A percentile compares a stretch with the other conserved stretches of the same genome.
phyloP scores from a whole-genome alignment of 1,140 invertebrate genomes.

The Formica selysi region DNA sequence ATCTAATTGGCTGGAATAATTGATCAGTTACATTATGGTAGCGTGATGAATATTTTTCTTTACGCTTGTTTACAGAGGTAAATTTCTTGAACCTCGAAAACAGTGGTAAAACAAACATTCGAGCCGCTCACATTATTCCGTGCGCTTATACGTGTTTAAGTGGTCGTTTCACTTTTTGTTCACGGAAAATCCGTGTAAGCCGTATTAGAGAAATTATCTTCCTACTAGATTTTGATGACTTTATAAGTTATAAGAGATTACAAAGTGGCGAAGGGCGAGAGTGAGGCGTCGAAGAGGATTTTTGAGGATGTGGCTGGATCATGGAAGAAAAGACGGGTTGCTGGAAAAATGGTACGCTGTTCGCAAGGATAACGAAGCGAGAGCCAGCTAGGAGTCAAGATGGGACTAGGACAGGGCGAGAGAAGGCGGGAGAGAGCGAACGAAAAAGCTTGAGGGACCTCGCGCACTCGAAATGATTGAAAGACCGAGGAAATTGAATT shows the following conservation, averaged over 20 bases:
- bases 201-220: slow-evolving; percentile 59
- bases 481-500: slow-evolving; percentile 81
- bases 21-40: neutral
- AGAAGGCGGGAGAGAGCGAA: slow-evolving; percentile 4
- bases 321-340: slow-evolving; percentile 50
- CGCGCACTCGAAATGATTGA: slow-evolving; percentile 79
- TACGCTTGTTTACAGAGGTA: slow-evolving; percentile 39
- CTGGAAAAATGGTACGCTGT: slow-evolving; percentile 58
- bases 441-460: slow-evolving; percentile 64
- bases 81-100: slow-evolving; percentile 35
- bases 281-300: slow-evolving; percentile 36
- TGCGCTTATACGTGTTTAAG: slow-evolving; percentile 16
- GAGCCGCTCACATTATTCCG: slow-evolving; percentile 24
- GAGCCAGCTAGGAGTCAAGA: slow-evolving; percentile 55
- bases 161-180: slow-evolving; percentile 50
- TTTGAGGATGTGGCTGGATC: slow-evolving; percentile 49
- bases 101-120: neutral
- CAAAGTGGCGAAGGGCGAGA: neutral
- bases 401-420: slow-evolving; percentile 50
- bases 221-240: slow-evolving; percentile 49
- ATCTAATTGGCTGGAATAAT: neutral
- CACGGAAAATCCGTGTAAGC: slow-evolving; percentile 40
- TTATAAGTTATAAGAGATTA: slow-evolving; percentile 35
- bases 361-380: slow-evolving; percentile 70
- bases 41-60: slow-evolving; percentile 14